phyloP scores from a whole-genome alignment of 2,888 invertebrate genomes.

The Hydriomena furcata region DNA sequence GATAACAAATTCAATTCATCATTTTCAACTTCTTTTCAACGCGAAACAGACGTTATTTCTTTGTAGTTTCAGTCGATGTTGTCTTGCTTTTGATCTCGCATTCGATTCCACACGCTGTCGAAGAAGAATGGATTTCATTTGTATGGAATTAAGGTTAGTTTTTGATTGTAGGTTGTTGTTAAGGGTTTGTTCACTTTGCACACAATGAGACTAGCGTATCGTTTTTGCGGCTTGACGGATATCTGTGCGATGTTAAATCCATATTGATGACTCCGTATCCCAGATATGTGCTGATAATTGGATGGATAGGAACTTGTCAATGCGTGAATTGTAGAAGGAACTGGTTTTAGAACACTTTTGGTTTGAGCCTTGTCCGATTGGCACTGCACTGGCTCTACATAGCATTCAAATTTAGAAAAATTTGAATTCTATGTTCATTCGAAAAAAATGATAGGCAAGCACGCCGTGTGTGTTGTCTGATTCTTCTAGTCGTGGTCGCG shows the following conservation, averaged over 20 bases:
- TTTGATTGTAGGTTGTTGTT: constrained; percentile 36
- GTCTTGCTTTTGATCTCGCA: not conserved
- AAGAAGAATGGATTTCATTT: constrained; percentile 1
- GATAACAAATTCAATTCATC: constrained; percentile 28
- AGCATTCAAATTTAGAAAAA: too few relatives aligned
- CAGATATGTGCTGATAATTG: constrained; percentile 35
- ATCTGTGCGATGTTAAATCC: constrained; percentile 57
- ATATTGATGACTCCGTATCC: constrained; percentile 51
- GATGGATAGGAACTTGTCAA: constrained; percentile 25
- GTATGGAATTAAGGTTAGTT: constrained; percentile 36
- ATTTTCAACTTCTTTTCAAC: constrained; percentile 14
- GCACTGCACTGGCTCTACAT: too few relatives aligned
- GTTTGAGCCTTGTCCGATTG: too few relatives aligned
- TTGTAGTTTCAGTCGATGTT: constrained; percentile 15
- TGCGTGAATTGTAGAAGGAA: not conserved
- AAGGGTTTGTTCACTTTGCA: constrained; percentile 60
- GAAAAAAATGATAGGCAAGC: too few relatives aligned
- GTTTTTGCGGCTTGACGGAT: constrained; percentile 67
- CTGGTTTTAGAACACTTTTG: not conserved
- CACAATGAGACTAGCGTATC: constrained; percentile 65
- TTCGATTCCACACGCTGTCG: not conserved
- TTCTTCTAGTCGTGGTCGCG: too few relatives aligned
- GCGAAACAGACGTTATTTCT: constrained; percentile 14
- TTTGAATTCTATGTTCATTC: too few relatives aligned
- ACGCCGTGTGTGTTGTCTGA: too few relatives aligned